Conservation (phyloP, 2,797 vertebrate species). For the Morelia viridis region DNA sequence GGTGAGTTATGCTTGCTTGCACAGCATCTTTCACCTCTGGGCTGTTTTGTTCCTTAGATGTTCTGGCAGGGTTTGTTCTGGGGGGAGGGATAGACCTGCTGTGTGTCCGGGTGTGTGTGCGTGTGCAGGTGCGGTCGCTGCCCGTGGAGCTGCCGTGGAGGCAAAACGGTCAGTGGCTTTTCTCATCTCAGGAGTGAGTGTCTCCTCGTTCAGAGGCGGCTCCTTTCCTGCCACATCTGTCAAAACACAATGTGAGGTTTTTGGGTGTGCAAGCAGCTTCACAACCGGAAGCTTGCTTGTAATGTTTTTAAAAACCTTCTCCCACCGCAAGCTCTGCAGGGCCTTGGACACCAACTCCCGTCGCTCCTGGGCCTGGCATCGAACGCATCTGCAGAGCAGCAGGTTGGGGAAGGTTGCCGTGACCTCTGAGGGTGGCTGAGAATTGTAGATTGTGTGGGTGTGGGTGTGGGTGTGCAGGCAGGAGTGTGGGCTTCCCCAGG, state of each 20-base stretch:
- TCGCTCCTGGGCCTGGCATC: not conserved
- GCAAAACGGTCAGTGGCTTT: not conserved
- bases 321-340: too few species aligned
- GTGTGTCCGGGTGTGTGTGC: not conserved
- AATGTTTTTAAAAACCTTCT: not conserved
- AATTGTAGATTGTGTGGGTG: too few species aligned
- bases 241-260: not conserved
- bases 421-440: not conserved
- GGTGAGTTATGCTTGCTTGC: too few species aligned
- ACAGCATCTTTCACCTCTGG: too few species aligned
- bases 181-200: too few species aligned
- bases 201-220: not conserved
- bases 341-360: not conserved
- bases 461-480: too few species aligned
- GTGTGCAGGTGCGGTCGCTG: not conserved
- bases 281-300: not conserved
- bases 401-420: not conserved
- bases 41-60: too few species aligned
- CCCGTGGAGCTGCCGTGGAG: not conserved
- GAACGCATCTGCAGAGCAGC: not conserved
- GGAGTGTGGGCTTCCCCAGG: too few species aligned
- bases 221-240: not conserved
- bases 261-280: not conserved
- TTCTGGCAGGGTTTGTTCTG: too few species aligned
- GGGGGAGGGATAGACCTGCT: too few species aligned